Evolutionary conservation across 2,113 vertebrate genomes (phyloP).

Genomic region (Neotoma lepida): DNA sequence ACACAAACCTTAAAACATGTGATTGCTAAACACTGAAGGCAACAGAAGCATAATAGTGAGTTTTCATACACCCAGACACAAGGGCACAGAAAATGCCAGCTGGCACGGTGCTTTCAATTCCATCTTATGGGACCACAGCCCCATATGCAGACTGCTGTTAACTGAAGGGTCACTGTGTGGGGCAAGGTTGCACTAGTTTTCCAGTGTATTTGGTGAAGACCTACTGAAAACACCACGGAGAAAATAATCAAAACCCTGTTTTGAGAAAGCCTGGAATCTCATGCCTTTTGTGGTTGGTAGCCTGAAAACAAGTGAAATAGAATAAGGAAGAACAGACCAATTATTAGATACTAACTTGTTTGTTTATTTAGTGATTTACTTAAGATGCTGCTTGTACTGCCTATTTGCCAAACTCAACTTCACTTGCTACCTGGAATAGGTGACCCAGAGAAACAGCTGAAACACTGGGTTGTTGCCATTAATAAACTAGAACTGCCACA

Average conservation of each 20-base stretch:
- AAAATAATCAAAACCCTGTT: background rate
- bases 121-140: background rate
- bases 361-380: background rate
- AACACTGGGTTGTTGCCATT: background rate
- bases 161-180: background rate
- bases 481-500: too few relatives aligned
- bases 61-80: background rate
- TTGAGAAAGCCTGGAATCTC: background rate
- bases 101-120: background rate
- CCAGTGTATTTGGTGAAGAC: background rate
- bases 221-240: background rate
- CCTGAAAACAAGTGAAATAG: background rate
- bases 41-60: background rate
- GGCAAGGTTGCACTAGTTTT: background rate
- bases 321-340: background rate
- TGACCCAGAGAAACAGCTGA: background rate
- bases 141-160: too few relatives aligned
- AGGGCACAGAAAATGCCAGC: background rate
- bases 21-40: background rate
- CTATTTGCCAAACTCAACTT: background rate
- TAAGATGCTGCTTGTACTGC: background rate
- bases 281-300: too few relatives aligned
- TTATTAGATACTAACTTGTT: background rate
- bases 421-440: background rate
- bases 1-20: background rate